A percentile compares a stretch with the other conserved stretches of the same genome.
These are phyloP conservation scores for Drosophila gunungcola DNA, from an alignment of 1,140 invertebrate genomes.

Conservation along the genomic window DNA sequence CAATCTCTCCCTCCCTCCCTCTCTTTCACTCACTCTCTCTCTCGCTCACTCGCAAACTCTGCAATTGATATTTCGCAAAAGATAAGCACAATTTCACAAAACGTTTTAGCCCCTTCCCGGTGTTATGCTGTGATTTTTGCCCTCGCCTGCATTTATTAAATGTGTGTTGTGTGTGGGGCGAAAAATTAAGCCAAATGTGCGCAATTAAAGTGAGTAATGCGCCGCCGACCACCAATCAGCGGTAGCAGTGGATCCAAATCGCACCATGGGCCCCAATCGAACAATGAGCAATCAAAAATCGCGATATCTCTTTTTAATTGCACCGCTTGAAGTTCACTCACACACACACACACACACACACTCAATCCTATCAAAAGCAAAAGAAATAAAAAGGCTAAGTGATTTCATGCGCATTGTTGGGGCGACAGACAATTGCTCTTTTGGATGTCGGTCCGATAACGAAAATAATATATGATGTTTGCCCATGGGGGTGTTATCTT, in stretches of 20 bases:
- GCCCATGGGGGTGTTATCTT: slow-evolving; percentile 30
- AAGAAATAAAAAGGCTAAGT: slow-evolving; percentile 5
- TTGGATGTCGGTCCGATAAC: slow-evolving; percentile 33
- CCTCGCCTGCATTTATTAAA: slow-evolving; percentile 40
- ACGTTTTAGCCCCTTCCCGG: slow-evolving; percentile 63
- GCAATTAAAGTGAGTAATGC: slow-evolving; percentile 80
- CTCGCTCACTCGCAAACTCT: not conserved
- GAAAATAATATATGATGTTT: slow-evolving; percentile 11
- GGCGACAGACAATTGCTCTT: slow-evolving; percentile 37
- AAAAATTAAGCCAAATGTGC: slow-evolving; percentile 78
- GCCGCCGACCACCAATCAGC: slow-evolving; percentile 47
- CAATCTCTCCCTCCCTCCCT: not conserved
- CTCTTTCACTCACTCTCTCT: not conserved
- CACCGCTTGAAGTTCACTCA: slow-evolving; percentile 46
- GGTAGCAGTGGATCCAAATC: slow-evolving; percentile 31
- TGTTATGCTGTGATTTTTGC: slow-evolving; percentile 66
- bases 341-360: slow-evolving; percentile 25
- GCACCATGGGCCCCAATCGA: slow-evolving; percentile 64
- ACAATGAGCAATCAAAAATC: slow-evolving; percentile 68
- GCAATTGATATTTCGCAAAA: slow-evolving; percentile 79
- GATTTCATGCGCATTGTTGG: slow-evolving; percentile 23
- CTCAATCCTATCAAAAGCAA: not conserved
- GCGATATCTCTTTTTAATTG: slow-evolving; percentile 68
- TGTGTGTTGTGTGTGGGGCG: slow-evolving; percentile 43
- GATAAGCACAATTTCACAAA: slow-evolving; percentile 78